Conservation (phyloP, 2,113 vertebrate genomes). For the Leiothrix lutea region DNA sequence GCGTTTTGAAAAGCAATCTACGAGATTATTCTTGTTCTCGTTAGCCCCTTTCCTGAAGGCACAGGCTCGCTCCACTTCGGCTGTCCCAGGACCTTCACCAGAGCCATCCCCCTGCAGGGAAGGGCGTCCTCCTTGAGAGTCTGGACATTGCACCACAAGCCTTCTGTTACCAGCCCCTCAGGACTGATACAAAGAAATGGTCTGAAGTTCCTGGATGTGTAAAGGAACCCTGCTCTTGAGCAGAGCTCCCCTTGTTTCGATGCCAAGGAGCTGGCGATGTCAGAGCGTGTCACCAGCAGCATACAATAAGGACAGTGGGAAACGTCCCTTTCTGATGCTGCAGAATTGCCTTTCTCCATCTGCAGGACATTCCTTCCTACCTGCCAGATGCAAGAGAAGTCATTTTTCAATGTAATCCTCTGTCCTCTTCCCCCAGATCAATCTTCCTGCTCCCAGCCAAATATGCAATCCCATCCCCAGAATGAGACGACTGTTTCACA, state of each 20-base stretch:
- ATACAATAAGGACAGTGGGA: not conserved
- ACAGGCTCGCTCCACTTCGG: not conserved
- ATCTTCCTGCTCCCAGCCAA: not conserved
- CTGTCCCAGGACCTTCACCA: not conserved
- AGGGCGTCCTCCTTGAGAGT: not conserved
- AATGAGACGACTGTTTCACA: not conserved
- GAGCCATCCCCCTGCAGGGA: not conserved
- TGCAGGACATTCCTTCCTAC: not conserved
- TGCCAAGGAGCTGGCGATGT: not conserved
- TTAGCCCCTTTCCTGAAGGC: not conserved
- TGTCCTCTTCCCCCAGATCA: not conserved
- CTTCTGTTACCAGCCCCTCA: not conserved
- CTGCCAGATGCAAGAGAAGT: conserved; percentile 1
- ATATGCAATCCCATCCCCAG: not conserved
- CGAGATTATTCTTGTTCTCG: not conserved
- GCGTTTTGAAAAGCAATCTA: conserved; percentile 36
- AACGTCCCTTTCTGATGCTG: not conserved
- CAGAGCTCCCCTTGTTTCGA: not conserved
- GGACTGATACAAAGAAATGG: not conserved
- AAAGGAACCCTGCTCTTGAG: not conserved
- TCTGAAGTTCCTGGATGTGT: not conserved
- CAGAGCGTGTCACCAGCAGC: rapidly evolving
- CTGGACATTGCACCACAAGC: rapidly evolving
- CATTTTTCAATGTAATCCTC: not conserved
- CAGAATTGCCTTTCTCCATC: not conserved